Percentiles rank a stretch among this genome's conserved stretches.
These are phyloP conservation scores for Eupithecia abbreviata DNA, from an alignment of 2,888 invertebrate species.

Conservation along the genomic window DNA sequence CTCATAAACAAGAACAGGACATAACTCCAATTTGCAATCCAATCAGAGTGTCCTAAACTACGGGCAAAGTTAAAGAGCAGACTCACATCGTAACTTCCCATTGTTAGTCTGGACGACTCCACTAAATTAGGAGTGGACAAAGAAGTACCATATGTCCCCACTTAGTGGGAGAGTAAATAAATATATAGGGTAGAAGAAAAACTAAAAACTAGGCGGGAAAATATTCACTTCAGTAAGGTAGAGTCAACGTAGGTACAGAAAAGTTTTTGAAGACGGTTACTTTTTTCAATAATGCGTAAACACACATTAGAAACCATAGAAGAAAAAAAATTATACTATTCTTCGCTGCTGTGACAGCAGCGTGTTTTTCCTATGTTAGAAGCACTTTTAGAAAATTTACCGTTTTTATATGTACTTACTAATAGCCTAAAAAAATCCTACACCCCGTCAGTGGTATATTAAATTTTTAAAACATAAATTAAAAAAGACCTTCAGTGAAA, in stretches of 20 bases:
- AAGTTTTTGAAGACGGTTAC: background rate
- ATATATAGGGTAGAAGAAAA: conserved; percentile 30
- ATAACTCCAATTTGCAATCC: conserved; percentile 42
- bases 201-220: background rate
- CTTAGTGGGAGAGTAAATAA: conserved; percentile 43
- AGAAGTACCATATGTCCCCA: conserved; percentile 52
- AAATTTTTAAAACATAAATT: background rate
- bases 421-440: background rate
- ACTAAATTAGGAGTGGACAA: conserved; percentile 66
- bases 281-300: background rate
- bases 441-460: background rate
- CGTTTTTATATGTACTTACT: too few relatives aligned
- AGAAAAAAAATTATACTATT: too few relatives aligned
- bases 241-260: background rate
- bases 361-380: background rate
- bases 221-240: background rate
- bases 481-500: background rate
- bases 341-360: too few relatives aligned
- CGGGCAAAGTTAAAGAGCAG: conserved; percentile 40
- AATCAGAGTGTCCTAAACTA: conserved; percentile 39
- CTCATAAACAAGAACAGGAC: conserved; percentile 36
- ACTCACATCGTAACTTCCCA: conserved; percentile 40
- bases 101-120: conserved; percentile 48
- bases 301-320: background rate
- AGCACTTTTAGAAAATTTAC: background rate